phyloP scores from a whole-genome alignment of 2,888 invertebrate genomes.

The Hydrotaea diabolus region DNA sequence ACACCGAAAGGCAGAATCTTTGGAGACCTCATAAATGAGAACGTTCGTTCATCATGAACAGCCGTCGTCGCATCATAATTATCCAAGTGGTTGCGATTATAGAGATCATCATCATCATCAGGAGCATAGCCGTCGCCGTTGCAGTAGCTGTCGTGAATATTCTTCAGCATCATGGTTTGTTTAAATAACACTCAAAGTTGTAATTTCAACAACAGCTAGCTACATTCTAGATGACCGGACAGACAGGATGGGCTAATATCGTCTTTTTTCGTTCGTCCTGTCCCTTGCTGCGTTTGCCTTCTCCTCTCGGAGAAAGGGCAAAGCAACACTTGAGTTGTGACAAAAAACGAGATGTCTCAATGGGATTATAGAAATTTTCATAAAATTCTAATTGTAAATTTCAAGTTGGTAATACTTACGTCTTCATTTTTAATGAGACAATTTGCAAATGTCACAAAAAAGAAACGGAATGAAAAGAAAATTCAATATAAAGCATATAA shows the following conservation, averaged over 20 bases:
- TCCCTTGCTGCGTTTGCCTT: slow-evolving; percentile 8
- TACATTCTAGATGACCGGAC: slow-evolving; percentile 17
- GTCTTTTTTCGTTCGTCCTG: slow-evolving; percentile 20
- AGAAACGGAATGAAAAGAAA: too few species aligned
- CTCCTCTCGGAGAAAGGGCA: slow-evolving; percentile 59
- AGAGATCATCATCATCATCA: not conserved
- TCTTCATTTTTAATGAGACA: slow-evolving; percentile 24
- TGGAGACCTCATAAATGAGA: slow-evolving; percentile 51
- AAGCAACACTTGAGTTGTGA: slow-evolving; percentile 61
- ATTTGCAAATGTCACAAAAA: not conserved
- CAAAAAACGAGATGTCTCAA: slow-evolving; percentile 63
- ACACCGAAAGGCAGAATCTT: slow-evolving; percentile 42
- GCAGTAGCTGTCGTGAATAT: not conserved
- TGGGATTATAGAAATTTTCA: slow-evolving; percentile 57
- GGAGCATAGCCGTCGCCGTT: not conserved
- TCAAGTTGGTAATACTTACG: not conserved
- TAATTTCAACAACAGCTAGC: slow-evolving; percentile 35
- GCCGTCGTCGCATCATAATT: slow-evolving; percentile 26
- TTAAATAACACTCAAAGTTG: slow-evolving; percentile 59
- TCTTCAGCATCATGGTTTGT: not conserved
- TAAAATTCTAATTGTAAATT: not conserved
- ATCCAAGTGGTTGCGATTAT: slow-evolving; percentile 10
- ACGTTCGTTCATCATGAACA: slow-evolving; percentile 52
- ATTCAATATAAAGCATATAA: too few species aligned
- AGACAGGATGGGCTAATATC: slow-evolving; percentile 54